Base-by-base conservation (phyloP, 2,888 invertebrate genomes). In the Empis livida region DNA sequence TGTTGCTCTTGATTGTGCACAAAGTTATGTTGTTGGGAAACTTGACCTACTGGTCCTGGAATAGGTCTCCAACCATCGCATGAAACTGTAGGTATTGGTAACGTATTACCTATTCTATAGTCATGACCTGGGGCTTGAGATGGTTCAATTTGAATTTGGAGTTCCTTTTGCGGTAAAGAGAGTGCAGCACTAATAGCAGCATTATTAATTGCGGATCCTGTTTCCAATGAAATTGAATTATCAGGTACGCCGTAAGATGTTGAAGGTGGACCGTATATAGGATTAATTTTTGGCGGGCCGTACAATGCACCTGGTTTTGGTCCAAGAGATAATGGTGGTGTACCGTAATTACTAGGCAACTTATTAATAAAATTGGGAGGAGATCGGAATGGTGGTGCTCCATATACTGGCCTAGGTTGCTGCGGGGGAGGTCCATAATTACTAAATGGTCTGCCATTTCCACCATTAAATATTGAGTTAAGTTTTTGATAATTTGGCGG, bases 31-130 rank as follows among this genome's bases (percentile, higher is more conserved):
- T 13, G n/a, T 5, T 35, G n/a, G 8, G 3, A 60, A 23, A 60
- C 51, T 43, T 49, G 49, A 0, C 65, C 67, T 6, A 57, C 63
- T 1, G 82, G 76, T 1, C 86, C 85, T 10, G 86, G 80, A 50
- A 89, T 88, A 16, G 89, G 89, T 60, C 82, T 84, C 89, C 89
- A 89, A 23, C 89, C 89, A 56, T 89, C 89, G 59, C 88, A 88
- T 45, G 56, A 55, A 2, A 67, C 64, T 0, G 65, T 64, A 1
- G 64, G 67, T 1, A 65, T 64, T 1, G 64, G 67, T 1, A 64
- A 63, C 10, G 58, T 56, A 1, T 63, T 56, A 35, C 63, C 59
- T 48, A 64, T 62, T 0, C 61, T 59, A 40, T 61, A 60, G 5
- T 65, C 66, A 1, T 62, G 55, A 49, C 75, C 68, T 0, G 74